Conservation (phyloP, 2,888 invertebrate species). For the Diabrotica balteata region DNA sequence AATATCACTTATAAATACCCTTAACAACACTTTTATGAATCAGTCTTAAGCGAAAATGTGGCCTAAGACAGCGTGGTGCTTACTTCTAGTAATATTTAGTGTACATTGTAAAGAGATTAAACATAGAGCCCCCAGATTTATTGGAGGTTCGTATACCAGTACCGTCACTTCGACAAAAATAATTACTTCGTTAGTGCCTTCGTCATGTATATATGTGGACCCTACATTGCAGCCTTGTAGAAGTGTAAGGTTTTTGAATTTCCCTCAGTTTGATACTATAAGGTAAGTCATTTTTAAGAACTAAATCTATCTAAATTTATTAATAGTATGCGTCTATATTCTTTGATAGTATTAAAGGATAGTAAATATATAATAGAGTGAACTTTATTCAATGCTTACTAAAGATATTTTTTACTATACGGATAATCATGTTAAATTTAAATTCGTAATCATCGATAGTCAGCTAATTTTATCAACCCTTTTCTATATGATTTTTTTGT, state of each 20-base stretch:
- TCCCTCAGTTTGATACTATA: conserved; percentile 47
- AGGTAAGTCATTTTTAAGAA: conserved; percentile 41
- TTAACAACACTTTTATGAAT: conserved; percentile 6
- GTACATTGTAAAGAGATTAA: conserved; percentile 21
- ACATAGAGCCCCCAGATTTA: conserved; percentile 25
- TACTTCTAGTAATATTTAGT: conserved; percentile 16
- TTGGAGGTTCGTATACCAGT: conserved; percentile 49
- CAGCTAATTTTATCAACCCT: too few species aligned
- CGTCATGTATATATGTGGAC: conserved; percentile 57
- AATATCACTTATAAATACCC: conserved; percentile 28
- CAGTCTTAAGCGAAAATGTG: conserved; percentile 25
- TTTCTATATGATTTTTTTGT: too few species aligned
- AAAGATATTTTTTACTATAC: too few species aligned
- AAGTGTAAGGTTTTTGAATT: conserved; percentile 52
- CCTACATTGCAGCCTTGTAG: conserved; percentile 57
- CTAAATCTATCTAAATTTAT: too few species aligned
- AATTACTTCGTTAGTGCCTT: conserved; percentile 55
- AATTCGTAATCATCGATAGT: too few species aligned
- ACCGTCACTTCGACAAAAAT: conserved; percentile 48
- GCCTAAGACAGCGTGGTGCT: conserved; percentile 10
- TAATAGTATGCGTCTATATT: too few species aligned
- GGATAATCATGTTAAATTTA: too few species aligned
- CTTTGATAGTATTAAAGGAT: too few species aligned
- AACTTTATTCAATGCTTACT: too few species aligned
- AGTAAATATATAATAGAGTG: too few species aligned